phyloP scores from a whole-genome alignment of 2,113 vertebrate species.

The Pogona vitticeps region DNA sequence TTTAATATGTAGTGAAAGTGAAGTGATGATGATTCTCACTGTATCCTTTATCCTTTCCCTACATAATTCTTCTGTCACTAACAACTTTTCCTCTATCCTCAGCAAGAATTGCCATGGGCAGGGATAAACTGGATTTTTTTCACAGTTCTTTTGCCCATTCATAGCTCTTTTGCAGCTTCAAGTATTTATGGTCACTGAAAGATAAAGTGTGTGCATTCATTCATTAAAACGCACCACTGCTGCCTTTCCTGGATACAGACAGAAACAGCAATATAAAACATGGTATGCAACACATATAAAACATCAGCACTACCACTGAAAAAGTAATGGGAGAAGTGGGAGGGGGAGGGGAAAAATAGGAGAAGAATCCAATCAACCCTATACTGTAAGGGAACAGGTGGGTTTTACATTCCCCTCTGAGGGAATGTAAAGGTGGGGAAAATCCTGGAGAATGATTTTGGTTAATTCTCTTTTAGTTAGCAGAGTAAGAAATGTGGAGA shows the following conservation, averaged over 20 bases:
- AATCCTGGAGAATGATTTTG: too few relatives aligned
- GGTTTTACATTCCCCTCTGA: too few relatives aligned
- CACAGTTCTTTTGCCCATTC: neutral
- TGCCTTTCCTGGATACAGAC: too few relatives aligned
- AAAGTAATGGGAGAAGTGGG: neutral
- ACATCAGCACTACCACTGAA: neutral
- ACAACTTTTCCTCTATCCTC: neutral
- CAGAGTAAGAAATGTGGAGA: too few relatives aligned
- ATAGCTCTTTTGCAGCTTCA: neutral
- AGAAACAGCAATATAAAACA: too few relatives aligned
- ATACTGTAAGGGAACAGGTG: too few relatives aligned
- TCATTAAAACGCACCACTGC: too few relatives aligned
- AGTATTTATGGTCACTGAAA: neutral
- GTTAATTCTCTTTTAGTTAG: too few relatives aligned
- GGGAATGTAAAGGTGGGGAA: too few relatives aligned
- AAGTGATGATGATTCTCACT: neutral
- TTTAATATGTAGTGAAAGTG: neutral
- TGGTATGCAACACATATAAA: too few relatives aligned
- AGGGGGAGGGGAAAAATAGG: neutral
- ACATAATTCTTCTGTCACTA: neutral
- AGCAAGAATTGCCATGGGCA: neutral
- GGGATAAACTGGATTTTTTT: neutral
- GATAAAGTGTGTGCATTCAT: slow-evolving; percentile 2
- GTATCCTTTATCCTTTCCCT: neutral
- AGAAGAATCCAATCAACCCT: too few relatives aligned